Conservation (phyloP, 2,113 vertebrate genomes). For the Anarrhichthys ocellatus region DNA sequence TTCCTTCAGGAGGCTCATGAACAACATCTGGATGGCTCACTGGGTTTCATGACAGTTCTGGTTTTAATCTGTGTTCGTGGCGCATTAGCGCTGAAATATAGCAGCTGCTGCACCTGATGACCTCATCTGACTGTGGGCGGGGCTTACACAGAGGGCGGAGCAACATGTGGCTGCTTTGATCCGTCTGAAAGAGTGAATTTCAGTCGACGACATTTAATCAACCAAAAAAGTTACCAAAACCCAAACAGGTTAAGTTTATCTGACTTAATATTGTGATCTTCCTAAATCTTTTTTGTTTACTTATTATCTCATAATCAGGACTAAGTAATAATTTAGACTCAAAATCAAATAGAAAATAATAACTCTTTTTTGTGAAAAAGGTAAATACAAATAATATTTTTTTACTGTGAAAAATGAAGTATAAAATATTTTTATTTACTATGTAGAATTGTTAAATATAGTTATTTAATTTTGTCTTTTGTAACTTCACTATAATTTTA, state of each 20-base stretch:
- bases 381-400: not conserved
- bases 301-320: not conserved
- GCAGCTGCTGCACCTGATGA: conserved; percentile 51
- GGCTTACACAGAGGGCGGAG: not conserved
- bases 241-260: not conserved
- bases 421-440: not conserved
- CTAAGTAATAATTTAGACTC: not conserved
- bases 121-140: conserved; percentile 3
- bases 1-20: conserved; percentile 24
- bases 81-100: conserved; percentile 41
- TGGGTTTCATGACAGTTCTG: conserved; percentile 49
- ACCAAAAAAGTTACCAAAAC: not conserved
- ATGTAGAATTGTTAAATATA: not conserved
- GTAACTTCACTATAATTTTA: not conserved
- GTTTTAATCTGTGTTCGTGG: not conserved
- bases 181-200: not conserved
- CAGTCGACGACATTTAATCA: not conserved
- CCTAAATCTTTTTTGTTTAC: not conserved
- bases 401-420: not conserved
- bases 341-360: not conserved
- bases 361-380: not conserved
- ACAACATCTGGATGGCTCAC: conserved; percentile 68
- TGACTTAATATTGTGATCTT: not conserved
- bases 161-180: not conserved
- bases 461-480: not conserved